A percentile compares a stretch with the other conserved stretches of the same genome.
phyloP scores from a whole-genome alignment of 1,140 invertebrate species.

The Drosophila ercepeae region DNA sequence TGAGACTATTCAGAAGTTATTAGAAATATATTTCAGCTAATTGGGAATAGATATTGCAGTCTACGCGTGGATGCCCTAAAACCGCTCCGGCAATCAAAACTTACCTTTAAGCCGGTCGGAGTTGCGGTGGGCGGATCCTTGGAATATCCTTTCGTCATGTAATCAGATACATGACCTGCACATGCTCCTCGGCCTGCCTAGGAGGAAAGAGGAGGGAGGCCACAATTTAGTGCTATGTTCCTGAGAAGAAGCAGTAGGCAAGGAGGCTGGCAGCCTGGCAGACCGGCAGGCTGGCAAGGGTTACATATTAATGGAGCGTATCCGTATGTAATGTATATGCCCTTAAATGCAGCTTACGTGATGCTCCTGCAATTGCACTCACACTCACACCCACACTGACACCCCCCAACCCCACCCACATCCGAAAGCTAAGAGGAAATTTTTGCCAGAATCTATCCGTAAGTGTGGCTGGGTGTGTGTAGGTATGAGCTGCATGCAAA shows the following conservation, averaged over 20 bases:
- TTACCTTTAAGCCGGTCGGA: slow-evolving; percentile 6
- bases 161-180: slow-evolving; percentile 66
- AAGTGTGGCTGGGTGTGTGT: slow-evolving; percentile 41
- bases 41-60: not conserved
- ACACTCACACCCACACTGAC: not conserved
- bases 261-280: slow-evolving; percentile 48
- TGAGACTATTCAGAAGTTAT: too few species aligned
- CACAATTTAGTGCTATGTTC: slow-evolving; percentile 55
- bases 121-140: not conserved
- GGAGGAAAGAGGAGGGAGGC: not conserved
- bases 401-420: too few species aligned
- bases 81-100: slow-evolving; percentile 16
- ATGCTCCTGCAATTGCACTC: slow-evolving; percentile 33
- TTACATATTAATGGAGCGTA: slow-evolving; percentile 81
- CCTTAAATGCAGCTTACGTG: slow-evolving; percentile 79
- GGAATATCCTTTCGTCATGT: slow-evolving; percentile 67
- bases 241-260: slow-evolving; percentile 54
- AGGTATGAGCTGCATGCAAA: slow-evolving; percentile 74
- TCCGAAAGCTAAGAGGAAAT: slow-evolving; percentile 24
- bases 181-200: slow-evolving; percentile 30
- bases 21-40: not conserved
- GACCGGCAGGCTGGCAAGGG: slow-evolving; percentile 65
- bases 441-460: slow-evolving; percentile 69
- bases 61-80: not conserved
- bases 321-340: slow-evolving; percentile 79